Percentiles rank a stretch among this genome's conserved stretches.
Evolutionary conservation across 2,888 invertebrate genomes (phyloP).

Genomic region (Tinea semifulvella): DNA sequence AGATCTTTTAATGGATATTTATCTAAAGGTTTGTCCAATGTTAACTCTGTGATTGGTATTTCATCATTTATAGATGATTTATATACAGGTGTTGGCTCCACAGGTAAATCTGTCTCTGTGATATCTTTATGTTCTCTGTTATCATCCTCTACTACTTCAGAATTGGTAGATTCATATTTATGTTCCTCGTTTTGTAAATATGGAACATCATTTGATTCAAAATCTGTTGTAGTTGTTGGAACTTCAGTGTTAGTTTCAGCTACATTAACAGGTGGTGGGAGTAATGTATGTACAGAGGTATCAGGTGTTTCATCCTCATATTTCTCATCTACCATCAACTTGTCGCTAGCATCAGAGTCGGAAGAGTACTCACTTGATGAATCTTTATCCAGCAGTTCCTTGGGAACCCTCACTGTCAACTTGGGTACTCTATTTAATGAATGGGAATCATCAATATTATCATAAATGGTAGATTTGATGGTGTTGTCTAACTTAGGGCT

Average conservation of each 20-base stretch:
- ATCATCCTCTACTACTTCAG: background rate
- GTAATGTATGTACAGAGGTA: too few relatives aligned
- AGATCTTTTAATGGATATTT: conserved; percentile 76
- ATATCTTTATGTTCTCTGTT: background rate
- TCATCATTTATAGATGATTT: conserved; percentile 55
- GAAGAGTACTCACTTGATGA: conserved; percentile 62
- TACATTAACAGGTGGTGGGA: too few relatives aligned
- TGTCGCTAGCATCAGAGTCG: conserved; percentile 70
- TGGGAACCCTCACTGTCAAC: conserved; percentile 72
- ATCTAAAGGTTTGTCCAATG: conserved; percentile 78
- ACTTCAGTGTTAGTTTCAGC: too few relatives aligned
- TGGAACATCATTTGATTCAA: too few relatives aligned
- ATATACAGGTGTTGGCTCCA: conserved; percentile 32
- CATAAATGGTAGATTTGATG: conserved; percentile 57
- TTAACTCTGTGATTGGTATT: conserved; percentile 73
- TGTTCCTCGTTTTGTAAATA: too few relatives aligned
- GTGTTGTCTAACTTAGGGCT: conserved; percentile 45
- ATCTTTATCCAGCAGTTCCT: conserved; percentile 64
- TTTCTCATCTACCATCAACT: conserved; percentile 67
- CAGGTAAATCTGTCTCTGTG: conserved; percentile 16
- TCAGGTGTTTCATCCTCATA: too few relatives aligned
- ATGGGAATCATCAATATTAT: conserved; percentile 54
- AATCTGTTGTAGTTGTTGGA: background rate
- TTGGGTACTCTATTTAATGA: conserved; percentile 71
- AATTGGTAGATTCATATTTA: too few relatives aligned